phyloP scores from a whole-genome alignment of 1,140 invertebrate species.

The Augochlora pura region DNA sequence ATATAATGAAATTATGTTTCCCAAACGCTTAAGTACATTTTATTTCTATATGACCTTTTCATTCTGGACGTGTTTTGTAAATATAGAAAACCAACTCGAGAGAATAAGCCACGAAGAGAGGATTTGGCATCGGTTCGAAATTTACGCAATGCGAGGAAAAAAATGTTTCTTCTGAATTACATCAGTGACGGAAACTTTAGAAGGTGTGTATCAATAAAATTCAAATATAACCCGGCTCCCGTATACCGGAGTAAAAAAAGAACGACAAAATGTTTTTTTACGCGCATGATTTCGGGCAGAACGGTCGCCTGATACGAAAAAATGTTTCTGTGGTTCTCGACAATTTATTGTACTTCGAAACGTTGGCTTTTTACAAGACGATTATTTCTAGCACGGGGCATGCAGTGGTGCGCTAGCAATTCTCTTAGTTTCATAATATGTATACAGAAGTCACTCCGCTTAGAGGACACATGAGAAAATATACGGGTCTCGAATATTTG shows the following conservation, averaged over 20 bases:
- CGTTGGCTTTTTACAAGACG: not conserved
- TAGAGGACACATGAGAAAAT: not conserved
- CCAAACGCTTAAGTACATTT: not conserved
- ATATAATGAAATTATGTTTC: not conserved
- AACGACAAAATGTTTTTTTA: not conserved
- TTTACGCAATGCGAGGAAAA: constrained; percentile 5
- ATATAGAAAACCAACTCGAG: not conserved
- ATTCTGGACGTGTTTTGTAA: not conserved
- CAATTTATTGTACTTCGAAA: not conserved
- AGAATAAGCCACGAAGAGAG: not conserved
- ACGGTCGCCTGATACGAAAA: not conserved
- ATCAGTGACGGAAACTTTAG: not conserved
- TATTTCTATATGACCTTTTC: not conserved
- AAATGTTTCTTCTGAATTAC: not conserved
- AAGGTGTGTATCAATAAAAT: not conserved
- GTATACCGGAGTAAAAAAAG: not conserved
- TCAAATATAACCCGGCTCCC: not conserved
- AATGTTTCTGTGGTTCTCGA: not conserved
- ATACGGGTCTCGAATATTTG: constrained; percentile 14
- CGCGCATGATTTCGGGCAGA: not conserved
- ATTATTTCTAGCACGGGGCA: not conserved
- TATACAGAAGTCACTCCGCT: not conserved
- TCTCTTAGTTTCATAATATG: constrained; percentile 7
- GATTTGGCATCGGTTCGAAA: not conserved
- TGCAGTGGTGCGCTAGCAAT: not conserved